Base-by-base conservation (phyloP, 1,140 invertebrate genomes). In the Cherax quadricarinatus region DNA sequence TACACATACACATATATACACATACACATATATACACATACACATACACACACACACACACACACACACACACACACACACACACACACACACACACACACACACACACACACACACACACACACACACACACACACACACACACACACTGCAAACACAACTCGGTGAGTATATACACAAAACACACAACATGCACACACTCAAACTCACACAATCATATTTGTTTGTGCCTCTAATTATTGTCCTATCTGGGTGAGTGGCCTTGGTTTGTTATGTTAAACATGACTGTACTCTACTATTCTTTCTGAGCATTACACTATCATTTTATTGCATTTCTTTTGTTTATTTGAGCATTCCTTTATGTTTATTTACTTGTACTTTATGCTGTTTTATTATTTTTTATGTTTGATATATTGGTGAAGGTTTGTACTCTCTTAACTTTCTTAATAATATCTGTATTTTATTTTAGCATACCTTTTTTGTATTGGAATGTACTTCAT, bases 211-310 rank as follows among this genome's bases (percentile, higher is more conserved):
- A 73, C 21, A 62, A 49, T 80, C 41, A 41, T 88, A 53, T 60
- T 80, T 88, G 18, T 57, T 87, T 79, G 75, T 80, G 51, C n/a
- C 53, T 51, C 57, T 51, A 24, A 62, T 10, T 66, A 49, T 51
- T 51, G 2, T 12, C 48, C 14, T 81, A 12, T 81, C 51, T 79
- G 51, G 84, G 66, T 86, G 70, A 73, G 30, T 75, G 66, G 70
- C 14, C 83, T 85, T 70, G 41, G 30, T 85, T 84, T 84, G 82
- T 30, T 85, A 60, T 3, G 70, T 85, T 85, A 5, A 75, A 75
- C n/a, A 66, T 49, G 41, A 57, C 53, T 66, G 12, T 85, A 85
- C 16, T 85, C 9, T 30, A 14, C 30, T 41, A 41, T 41, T 41
- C 48, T 51, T 57, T 48, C 30, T 81, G 7, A 51, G 7, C 9